Evolutionary conservation across 2,797 vertebrate genomes (phyloP).

Genomic region (Nasua narica): DNA sequence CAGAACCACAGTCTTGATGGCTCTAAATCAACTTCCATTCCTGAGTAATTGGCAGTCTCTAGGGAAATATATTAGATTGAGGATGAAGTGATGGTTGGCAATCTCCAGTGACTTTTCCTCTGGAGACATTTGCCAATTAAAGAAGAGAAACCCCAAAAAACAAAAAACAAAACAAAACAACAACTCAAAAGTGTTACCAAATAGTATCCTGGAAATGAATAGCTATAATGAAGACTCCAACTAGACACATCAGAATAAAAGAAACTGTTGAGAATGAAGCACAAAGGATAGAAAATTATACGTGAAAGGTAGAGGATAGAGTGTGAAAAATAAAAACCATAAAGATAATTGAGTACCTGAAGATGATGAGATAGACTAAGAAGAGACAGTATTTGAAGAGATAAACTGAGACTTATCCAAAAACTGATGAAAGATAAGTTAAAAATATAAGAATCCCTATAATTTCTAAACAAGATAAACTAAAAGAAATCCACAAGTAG

Average conservation of each 20-base stretch:
- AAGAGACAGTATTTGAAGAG: neutral
- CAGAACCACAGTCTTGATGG: neutral
- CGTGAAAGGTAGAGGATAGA: neutral
- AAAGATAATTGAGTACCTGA: neutral
- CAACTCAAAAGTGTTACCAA: constrained; percentile 26
- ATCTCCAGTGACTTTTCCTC: neutral
- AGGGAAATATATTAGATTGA: neutral
- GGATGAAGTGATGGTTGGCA: neutral
- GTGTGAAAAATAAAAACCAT: neutral
- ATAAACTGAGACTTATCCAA: neutral
- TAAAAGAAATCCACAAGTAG: neutral
- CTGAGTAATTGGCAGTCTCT: neutral
- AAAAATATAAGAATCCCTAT: neutral
- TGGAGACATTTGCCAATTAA: neutral
- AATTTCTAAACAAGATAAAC: neutral
- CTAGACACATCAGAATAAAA: neutral
- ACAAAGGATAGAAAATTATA: neutral
- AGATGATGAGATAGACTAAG: neutral
- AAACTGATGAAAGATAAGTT: neutral
- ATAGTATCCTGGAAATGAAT: neutral
- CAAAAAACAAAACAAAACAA: neutral
- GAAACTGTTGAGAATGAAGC: neutral
- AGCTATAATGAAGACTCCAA: neutral
- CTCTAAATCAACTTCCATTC: neutral
- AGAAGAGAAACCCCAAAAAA: neutral